Conservation (phyloP, 2,888 invertebrate species). For the Eilema caniola region DNA sequence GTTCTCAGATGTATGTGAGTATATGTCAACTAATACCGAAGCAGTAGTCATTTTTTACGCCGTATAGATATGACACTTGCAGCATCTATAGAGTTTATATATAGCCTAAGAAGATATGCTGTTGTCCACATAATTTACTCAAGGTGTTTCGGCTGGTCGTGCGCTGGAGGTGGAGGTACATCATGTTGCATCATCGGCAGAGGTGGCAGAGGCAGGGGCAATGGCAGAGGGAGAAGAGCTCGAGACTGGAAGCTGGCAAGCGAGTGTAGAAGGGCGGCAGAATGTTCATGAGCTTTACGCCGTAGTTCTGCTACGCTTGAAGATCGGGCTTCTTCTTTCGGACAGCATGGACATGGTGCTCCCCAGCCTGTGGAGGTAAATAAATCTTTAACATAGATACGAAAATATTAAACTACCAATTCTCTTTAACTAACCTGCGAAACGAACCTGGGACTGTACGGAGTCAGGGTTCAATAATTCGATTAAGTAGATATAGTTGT, state of each 20-base stretch:
- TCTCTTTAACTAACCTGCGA: background rate
- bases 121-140: conserved; percentile 58
- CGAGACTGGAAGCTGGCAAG: conserved; percentile 90
- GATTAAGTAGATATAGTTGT: no score
- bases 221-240: conserved; percentile 80
- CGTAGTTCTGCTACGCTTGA: conserved; percentile 97
- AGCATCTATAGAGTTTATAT: no score
- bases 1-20: no score
- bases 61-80: no score
- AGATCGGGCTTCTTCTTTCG: conserved; percentile 91
- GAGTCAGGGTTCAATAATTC: no score
- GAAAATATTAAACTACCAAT: background rate
- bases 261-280: conserved; percentile 94
- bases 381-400: background rate
- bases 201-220: conserved; percentile 75
- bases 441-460: background rate
- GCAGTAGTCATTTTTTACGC: no score
- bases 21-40: no score
- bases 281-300: conserved; percentile 97
- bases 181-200: conserved; percentile 71
- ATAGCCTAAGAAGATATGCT: no score
- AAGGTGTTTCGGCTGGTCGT: conserved; percentile 73
- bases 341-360: conserved; percentile 93
- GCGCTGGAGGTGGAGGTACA: conserved; percentile 47
- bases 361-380: conserved; percentile 88